Evolutionary conservation across 1,140 invertebrate species (phyloP), one percentile per base, ranked within the genome.

Genomic region (Achatina immaculata): DNA sequence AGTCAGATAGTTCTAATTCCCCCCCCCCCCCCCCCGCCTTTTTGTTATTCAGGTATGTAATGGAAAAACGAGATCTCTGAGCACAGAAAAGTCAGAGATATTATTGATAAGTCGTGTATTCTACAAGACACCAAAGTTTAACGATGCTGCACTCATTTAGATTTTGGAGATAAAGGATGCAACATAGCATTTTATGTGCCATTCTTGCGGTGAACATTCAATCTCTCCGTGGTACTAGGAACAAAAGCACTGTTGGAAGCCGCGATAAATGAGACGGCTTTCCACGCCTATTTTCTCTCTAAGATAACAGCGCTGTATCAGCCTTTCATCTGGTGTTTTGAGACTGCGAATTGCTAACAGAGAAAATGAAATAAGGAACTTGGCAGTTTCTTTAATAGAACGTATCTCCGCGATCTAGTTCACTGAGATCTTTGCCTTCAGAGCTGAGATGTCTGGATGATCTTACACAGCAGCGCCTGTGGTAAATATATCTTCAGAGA

Each of bases 271-370:
- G 0, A 62, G 28, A 62, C 28, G n/a, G 9, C 28, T 21, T 31
- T 34, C 58, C 11, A 62, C 28, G n/a, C 28, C 6, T 6, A 28
- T 31, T 62, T 31, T 19, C 31, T 28, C 4, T 11, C 58, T 31
- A 6, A 62, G 58, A 62, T 62, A 31, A 62, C n/a, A 62, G 3
- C 58, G 58, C 48, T 55, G 16, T 62, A 62, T 62, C 58, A 62
- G 7, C 4, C n/a, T 28, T 28, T 9, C 58, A 62, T 62, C 58
- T 6, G 58, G 31, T 16, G 28, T 31, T 28, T 6, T 48, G n/a
- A 1, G 31, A 34, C 28, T 1, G 4, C 4, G 7, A 34, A 62
- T 62, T 28, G 7, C 58, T 31, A 31, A 28, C 3, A 28, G 28
- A 19, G 58, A 28, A 34, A 62, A 62, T 62, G 28, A 62, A 28